Evolutionary conservation across 2,113 vertebrate genomes (phyloP), one percentile per base, ranked within the genome.

Genomic region (Azemiops feae): DNA sequence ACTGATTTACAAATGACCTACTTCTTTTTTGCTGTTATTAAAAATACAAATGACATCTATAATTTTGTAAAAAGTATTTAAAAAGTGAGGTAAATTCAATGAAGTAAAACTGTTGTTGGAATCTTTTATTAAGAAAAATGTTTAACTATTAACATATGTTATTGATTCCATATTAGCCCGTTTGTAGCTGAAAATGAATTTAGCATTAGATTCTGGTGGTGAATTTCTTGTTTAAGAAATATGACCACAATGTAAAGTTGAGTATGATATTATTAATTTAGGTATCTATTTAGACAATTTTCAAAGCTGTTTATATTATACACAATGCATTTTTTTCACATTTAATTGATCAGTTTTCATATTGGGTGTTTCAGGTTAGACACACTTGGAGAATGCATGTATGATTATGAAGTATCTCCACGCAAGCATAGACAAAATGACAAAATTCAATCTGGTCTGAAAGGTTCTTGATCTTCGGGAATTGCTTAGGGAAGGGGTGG

Each of bases 101-200:
- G 97, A 98, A 96, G 97, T 98, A 97, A 98, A 96, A 95, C 97
- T 97, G 96, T 97, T 95, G 94, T 97, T 98, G 96, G 97, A 97
- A 97, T 64, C 94, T 98, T 98, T 97, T 98, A 97, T 98, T 98
- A 98, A 97, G 92, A 96, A 97, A 94, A 60, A 87, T 60, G 64
- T 96, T 25, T 95, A 97, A 97, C 96, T 97, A 97, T 98, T 97
- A 97, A 96, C 97, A 97, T 94, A 92, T 96, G 96, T 97, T 98
- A 97, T 88, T 96, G 94, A 97, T 98, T 97, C 96, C 96, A 94
- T n/a, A 74, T 47, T n/a, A 91, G 96, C 95, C 96, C 95, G 97
- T 97, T 96, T 94, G 97, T 96, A 96, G 88, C 95, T 98, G 96
- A 95, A 97, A 95, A 93, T 93, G 92, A 97, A 94, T 47, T 91